These are phyloP conservation scores for Blastobasis adustella DNA, from an alignment of 2,888 invertebrate genomes.

Conservation along the genomic window DNA sequence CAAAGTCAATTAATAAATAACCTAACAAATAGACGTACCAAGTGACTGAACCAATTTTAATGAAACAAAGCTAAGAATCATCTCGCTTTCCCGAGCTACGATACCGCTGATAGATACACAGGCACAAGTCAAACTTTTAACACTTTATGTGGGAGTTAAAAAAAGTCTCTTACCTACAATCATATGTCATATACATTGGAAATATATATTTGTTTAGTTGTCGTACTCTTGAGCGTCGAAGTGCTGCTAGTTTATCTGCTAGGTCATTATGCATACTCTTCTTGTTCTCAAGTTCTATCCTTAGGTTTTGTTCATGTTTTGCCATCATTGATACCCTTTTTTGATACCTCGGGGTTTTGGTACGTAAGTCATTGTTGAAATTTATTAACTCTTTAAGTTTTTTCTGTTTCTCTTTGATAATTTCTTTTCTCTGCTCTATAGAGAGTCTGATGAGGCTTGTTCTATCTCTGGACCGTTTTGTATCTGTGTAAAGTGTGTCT, in stretches of 20 bases:
- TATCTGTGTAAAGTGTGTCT: constrained; percentile 53
- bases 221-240: constrained; percentile 54
- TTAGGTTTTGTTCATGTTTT: constrained; percentile 45
- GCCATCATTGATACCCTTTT: constrained; percentile 54
- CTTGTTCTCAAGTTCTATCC: constrained; percentile 45
- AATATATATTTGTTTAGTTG: constrained; percentile 64
- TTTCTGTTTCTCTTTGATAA: constrained; percentile 45
- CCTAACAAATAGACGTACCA: too few relatives aligned
- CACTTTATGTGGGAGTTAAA: too few relatives aligned
- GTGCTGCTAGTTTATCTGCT: constrained; percentile 41
- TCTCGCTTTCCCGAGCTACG: too few relatives aligned
- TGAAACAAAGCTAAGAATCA: too few relatives aligned
- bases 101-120: too few relatives aligned
- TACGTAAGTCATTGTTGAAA: constrained; percentile 48
- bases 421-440: constrained; percentile 53
- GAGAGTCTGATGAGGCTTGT: constrained; percentile 56
- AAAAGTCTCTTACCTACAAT: constrained; percentile 41
- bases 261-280: constrained; percentile 42
- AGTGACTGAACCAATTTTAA: too few relatives aligned
- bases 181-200: constrained; percentile 65
- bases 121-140: too few relatives aligned
- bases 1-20: too few relatives aligned
- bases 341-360: constrained; percentile 58
- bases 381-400: constrained; percentile 36
- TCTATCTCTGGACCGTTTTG: constrained; percentile 57